A percentile compares a stretch with the other conserved stretches of the same genome.
These are phyloP conservation scores for Hycleus cichorii DNA, from an alignment of 1,140 invertebrate genomes.

Conservation along the genomic window DNA sequence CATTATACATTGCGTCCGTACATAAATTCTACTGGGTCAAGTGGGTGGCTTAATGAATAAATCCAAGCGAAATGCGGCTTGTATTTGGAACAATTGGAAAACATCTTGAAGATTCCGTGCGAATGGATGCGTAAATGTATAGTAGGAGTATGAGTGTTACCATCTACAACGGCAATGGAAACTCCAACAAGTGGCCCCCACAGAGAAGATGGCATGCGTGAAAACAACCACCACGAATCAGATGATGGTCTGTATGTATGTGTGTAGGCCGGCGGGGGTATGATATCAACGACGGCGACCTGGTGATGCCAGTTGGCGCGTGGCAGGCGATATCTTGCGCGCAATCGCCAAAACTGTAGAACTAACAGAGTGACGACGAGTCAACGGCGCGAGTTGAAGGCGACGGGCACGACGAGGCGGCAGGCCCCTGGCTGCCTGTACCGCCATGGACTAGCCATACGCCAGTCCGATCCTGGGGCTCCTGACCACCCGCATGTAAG, in stretches of 20 bases:
- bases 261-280: conserved; percentile 29
- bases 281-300: conserved; percentile 26
- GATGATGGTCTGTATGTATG: neutral
- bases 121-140: neutral
- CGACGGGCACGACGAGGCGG: conserved; percentile 38
- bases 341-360: conserved; percentile 25
- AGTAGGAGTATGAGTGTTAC: neutral
- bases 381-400: conserved; percentile 31
- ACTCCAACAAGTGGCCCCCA: conserved; percentile 24
- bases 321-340: conserved; percentile 26
- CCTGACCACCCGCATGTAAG: conserved; percentile 12
- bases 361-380: conserved; percentile 14
- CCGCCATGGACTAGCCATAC: conserved; percentile 31
- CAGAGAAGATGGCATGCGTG: conserved; percentile 29
- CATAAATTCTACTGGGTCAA: no score
- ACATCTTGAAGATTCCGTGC: neutral
- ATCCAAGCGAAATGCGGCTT: no score
- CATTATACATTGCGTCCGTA: no score
- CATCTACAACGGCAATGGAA: no score
- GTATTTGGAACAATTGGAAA: no score
- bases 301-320: conserved; percentile 30
- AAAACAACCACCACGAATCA: conserved; percentile 22
- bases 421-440: conserved; percentile 30
- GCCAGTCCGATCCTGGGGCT: conserved; percentile 21
- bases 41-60: no score